A percentile compares a stretch with the other conserved stretches of the same genome.
phyloP scores from a whole-genome alignment of 2,888 invertebrate species.

The Platerodrilus igneus region DNA sequence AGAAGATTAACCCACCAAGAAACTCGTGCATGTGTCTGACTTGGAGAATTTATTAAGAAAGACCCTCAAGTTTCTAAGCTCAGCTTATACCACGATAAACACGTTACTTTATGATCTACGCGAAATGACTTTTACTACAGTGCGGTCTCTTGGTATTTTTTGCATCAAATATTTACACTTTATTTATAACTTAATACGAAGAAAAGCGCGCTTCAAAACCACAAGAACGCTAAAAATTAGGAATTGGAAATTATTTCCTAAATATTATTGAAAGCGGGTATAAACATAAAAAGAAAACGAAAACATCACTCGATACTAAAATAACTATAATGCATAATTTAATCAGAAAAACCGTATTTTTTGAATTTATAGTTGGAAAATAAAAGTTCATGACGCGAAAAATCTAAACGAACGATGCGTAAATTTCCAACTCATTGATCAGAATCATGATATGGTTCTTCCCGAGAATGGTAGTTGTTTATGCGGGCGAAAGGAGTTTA shows the following conservation, averaged over 20 bases:
- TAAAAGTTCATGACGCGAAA: constrained; percentile 23
- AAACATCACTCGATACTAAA: too few species aligned
- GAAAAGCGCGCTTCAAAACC: too few species aligned
- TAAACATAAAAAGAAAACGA: too few species aligned
- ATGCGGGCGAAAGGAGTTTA: too few species aligned
- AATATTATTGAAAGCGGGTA: too few species aligned
- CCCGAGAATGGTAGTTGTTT: too few species aligned
- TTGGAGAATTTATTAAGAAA: constrained; percentile 25
- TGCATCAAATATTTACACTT: constrained; percentile 26
- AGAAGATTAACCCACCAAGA: too few species aligned
- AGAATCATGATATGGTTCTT: too few species aligned
- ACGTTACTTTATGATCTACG: constrained; percentile 32
- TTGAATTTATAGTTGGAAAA: constrained; percentile 19
- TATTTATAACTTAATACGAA: constrained; percentile 26
- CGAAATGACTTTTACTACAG: constrained; percentile 31
- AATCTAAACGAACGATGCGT: constrained; percentile 20
- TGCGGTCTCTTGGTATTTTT: constrained; percentile 24
- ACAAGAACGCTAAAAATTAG: too few species aligned
- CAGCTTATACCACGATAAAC: constrained; percentile 32
- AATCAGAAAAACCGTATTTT: constrained; percentile 16
- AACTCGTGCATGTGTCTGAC: constrained; percentile 23
- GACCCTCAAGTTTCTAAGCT: constrained; percentile 21
- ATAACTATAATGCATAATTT: too few species aligned
- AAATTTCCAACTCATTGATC: constrained; percentile 22
- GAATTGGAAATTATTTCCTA: too few species aligned